Percentiles rank a stretch among this genome's conserved stretches.
Conservation (phyloP, 1,140 invertebrate species). For the Drosophila melanica region DNA sequence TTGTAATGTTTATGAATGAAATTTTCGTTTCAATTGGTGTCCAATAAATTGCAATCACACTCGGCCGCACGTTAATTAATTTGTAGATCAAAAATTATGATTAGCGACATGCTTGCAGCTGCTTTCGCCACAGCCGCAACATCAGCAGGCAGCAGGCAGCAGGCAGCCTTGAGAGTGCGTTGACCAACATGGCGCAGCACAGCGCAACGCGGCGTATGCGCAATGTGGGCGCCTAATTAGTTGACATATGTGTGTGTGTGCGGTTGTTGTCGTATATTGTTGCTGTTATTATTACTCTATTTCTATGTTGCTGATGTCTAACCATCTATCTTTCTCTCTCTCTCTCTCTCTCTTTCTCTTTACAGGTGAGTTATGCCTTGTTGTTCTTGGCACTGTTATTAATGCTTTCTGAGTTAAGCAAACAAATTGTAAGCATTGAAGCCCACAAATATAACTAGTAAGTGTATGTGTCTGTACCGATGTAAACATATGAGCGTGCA, state of each 20-base stretch:
- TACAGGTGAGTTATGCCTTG: constrained; percentile 33
- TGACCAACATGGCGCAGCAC: constrained; percentile 54
- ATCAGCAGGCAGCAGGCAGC: too few species aligned
- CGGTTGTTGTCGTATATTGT: constrained; percentile 4
- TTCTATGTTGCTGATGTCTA: constrained; percentile 17
- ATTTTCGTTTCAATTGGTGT: constrained; percentile 74
- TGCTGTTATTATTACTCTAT: constrained; percentile 18
- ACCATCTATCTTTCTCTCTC: constrained; percentile 18
- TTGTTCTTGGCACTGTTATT: constrained; percentile 15
- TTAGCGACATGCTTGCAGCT: constrained; percentile 64
- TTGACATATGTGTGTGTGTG: constrained; percentile 38
- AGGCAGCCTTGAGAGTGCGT: constrained; percentile 72
- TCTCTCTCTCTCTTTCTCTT: constrained; percentile 24
- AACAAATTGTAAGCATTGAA: constrained; percentile 30
- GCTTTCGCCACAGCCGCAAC: constrained; percentile 30
- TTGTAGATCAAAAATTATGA: constrained; percentile 79
- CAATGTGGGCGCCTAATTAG: constrained; percentile 67
- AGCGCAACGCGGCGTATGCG: constrained; percentile 60
- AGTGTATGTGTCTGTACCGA: constrained; percentile 23
- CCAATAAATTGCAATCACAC: constrained; percentile 82
- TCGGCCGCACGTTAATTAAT: constrained; percentile 71
- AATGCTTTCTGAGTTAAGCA: constrained; percentile 12
- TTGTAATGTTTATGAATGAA: constrained; percentile 77
- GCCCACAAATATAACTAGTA: constrained; percentile 31
- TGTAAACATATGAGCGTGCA: constrained; percentile 36